Base-by-base conservation (phyloP, 2,888 invertebrate species). In the Spialia ferax region DNA sequence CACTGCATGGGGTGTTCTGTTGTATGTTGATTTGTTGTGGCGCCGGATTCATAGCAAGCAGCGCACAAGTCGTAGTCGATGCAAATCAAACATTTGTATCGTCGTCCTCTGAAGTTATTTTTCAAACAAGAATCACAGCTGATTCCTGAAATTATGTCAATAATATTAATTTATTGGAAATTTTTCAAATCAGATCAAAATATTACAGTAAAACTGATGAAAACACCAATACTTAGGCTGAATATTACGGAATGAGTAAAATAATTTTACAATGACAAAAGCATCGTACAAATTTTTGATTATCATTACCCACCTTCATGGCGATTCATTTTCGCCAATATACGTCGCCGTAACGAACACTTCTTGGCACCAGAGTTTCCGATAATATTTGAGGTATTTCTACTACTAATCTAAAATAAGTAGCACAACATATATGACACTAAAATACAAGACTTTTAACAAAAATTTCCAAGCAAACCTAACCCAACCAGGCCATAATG, bases 81-180 rank as follows among this genome's bases (percentile, higher is more conserved):
- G 95, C 99, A 99, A 84, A 99, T 97, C 89, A 99, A 96, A 95
- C 99, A 99, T 95, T 99, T 99, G 94, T 99, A 99, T 83, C 99
- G 96, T 89, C 98, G 97, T 83, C 99, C 99, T 93, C 97, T 96
- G 93, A 99, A 99, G 94, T 99, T 99, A 89, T 97, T 98, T 95
- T 98, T 98, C 93, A 98, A 96, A 96, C 99, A 99, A 87, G 98
- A 98, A 96, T 99, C 99, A 96, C 99, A 99, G 96, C 99, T 99
- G 88, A 99, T 99, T 95, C 99, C 99, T 98, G 89, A 78, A 95
- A 95, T 81, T 78, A 82, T 84, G 85, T 84, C 85, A 90, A 85
- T 86, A 48, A 0, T n/a, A 62, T 48, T n/a, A 29, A 50, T 56
- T 62, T 29, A 22, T 29, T 29, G 23, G 57, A 68, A 62, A 68